phyloP scores from a whole-genome alignment of 2,113 vertebrate genomes.

The Panurus biarmicus region DNA sequence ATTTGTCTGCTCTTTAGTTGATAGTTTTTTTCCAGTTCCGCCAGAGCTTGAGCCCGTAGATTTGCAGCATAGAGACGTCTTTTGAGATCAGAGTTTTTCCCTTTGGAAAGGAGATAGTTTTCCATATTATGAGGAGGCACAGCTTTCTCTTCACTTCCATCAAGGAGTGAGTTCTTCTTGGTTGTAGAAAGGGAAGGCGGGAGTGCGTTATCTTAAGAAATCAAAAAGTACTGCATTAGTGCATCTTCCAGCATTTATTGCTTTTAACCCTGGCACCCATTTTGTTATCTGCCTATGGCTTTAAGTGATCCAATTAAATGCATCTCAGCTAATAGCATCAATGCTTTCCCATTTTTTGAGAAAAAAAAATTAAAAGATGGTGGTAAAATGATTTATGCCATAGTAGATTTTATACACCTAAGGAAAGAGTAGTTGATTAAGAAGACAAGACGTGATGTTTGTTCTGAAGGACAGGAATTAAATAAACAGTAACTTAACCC shows the following conservation, averaged over 20 bases:
- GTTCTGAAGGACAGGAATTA: neutral
- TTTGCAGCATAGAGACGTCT: conserved; percentile 79
- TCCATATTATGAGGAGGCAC: conserved; percentile 7
- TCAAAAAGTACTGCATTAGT: conserved; percentile 14
- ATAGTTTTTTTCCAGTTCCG: conserved; percentile 77
- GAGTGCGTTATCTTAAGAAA: conserved; percentile 62
- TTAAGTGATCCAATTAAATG: neutral
- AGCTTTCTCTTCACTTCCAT: conserved; percentile 79
- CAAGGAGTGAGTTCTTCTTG: conserved; percentile 86
- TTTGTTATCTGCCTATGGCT: neutral
- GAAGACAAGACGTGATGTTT: neutral
- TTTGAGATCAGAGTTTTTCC: conserved; percentile 68
- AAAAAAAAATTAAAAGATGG: neutral
- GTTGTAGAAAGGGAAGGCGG: conserved; percentile 61
- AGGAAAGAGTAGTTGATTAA: neutral
- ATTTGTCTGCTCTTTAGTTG: conserved; percentile 82
- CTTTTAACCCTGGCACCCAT: neutral
- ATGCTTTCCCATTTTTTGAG: neutral
- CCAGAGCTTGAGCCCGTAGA: conserved; percentile 73
- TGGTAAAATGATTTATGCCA: neutral
- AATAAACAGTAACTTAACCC: neutral
- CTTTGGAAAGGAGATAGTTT: conserved; percentile 1
- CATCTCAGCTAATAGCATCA: neutral
- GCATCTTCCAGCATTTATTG: neutral
- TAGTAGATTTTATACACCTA: neutral